Conservation (phyloP, 2,888 invertebrate species). For the Palloptera scutellata region DNA sequence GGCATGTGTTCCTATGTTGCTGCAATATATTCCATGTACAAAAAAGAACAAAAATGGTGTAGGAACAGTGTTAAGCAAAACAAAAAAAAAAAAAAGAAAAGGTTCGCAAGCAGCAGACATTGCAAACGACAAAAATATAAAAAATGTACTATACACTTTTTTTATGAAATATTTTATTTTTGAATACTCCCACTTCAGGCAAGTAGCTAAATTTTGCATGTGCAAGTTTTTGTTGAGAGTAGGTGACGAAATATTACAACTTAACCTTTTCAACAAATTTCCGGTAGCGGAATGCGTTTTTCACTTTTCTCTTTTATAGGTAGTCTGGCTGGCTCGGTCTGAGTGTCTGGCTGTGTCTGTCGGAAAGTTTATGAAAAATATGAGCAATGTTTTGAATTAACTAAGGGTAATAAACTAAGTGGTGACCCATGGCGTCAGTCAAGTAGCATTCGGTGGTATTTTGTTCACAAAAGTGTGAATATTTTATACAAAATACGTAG, state of each 20-base stretch:
- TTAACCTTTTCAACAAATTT: constrained; percentile 53
- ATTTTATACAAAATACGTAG: no score
- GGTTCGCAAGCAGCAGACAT: not conserved
- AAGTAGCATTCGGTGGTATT: no score
- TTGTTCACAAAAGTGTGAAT: no score
- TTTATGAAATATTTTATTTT: constrained; percentile 21
- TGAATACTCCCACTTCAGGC: not conserved
- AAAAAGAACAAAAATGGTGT: not conserved
- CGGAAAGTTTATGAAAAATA: no score
- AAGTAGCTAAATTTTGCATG: constrained; percentile 52
- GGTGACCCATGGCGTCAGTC: no score
- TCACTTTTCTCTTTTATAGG: no score
- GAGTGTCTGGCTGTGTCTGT: no score
- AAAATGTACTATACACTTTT: not conserved
- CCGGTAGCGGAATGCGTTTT: constrained; percentile 33
- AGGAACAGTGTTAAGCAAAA: not conserved
- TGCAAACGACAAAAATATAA: not conserved
- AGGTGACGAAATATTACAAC: constrained; percentile 56
- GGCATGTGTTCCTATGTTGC: constrained; percentile 35
- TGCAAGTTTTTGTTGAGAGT: constrained; percentile 20
- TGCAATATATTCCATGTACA: not conserved
- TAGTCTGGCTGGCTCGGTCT: no score
- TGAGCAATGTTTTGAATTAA: no score
- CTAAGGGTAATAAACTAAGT: no score
- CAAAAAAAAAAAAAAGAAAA: not conserved